These are phyloP conservation scores for Bombylius discolor DNA, from an alignment of 2,888 invertebrate genomes.

Conservation along the genomic window DNA sequence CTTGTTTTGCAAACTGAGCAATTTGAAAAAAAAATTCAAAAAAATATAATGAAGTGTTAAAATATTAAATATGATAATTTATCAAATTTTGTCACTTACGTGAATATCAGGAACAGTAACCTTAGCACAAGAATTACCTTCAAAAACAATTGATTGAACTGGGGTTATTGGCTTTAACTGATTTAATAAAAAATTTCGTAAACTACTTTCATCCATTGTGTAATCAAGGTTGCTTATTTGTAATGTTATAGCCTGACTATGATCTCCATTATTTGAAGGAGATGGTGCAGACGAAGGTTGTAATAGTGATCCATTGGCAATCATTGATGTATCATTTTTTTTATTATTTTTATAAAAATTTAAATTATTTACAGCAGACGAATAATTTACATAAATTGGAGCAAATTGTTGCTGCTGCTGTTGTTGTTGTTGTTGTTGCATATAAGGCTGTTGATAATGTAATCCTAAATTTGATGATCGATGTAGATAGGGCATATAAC, in stretches of 20 bases:
- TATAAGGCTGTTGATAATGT: background rate
- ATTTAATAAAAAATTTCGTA: conserved; percentile 29
- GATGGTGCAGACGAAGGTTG: too few species aligned
- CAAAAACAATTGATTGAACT: conserved; percentile 32
- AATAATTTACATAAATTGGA: conserved; percentile 22
- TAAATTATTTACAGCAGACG: background rate
- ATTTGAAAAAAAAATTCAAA: background rate
- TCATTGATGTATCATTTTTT: background rate
- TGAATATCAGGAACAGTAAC: conserved; percentile 35
- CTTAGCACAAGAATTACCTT: conserved; percentile 33
- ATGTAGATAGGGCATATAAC: conserved; percentile 32
- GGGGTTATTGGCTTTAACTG: conserved; percentile 36
- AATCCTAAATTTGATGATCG: conserved; percentile 13
- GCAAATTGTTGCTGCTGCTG: conserved; percentile 19
- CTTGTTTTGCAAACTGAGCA: conserved; percentile 42
- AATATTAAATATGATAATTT: background rate
- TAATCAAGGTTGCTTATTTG: conserved; percentile 36
- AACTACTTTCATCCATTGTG: conserved; percentile 31
- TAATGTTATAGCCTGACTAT: conserved; percentile 21
- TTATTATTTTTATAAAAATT: background rate
- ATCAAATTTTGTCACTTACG: conserved; percentile 20
- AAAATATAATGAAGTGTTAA: background rate
- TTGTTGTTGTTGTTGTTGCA: conserved; percentile 18
- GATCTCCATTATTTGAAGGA: background rate
- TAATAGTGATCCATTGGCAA: background rate